These are phyloP conservation scores for Trogon surrucura DNA, from an alignment of 2,113 vertebrate genomes.

Conservation along the genomic window DNA sequence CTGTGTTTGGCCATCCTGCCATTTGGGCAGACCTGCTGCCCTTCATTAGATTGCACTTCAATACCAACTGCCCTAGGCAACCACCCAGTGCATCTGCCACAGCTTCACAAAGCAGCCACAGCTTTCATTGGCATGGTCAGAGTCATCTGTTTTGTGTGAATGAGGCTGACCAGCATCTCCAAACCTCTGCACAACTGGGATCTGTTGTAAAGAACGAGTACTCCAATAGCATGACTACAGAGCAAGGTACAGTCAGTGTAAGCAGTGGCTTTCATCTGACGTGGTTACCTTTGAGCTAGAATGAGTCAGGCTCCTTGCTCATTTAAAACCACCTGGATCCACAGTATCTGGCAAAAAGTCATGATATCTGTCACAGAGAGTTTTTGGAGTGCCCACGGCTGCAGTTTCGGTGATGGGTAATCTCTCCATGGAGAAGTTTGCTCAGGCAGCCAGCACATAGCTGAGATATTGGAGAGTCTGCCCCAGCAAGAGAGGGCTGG, in stretches of 20 bases:
- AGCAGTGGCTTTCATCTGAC: neutral
- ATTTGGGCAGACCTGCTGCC: neutral
- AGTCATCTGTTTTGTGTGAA: neutral
- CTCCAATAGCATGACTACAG: neutral
- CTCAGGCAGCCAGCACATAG: neutral
- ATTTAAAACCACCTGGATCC: neutral
- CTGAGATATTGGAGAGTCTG: neutral
- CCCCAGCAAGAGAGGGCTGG: neutral
- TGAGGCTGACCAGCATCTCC: neutral
- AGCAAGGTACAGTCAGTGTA: neutral
- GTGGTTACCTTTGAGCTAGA: neutral
- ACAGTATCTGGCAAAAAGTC: neutral
- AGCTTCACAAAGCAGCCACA: neutral
- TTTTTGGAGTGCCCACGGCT: neutral
- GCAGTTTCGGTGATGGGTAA: neutral
- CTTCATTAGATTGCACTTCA: neutral
- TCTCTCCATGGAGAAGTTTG: neutral
- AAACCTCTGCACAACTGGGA: neutral
- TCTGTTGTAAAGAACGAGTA: neutral
- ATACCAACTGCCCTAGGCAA: neutral
- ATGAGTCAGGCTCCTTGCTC: neutral
- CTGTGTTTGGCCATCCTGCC: neutral
- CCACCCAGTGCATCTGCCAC: neutral
- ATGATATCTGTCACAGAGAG: accelerated
- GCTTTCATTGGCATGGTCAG: neutral